Conservation (phyloP, 2,113 vertebrate genomes). For the Paradoxurus hermaphroditus region DNA sequence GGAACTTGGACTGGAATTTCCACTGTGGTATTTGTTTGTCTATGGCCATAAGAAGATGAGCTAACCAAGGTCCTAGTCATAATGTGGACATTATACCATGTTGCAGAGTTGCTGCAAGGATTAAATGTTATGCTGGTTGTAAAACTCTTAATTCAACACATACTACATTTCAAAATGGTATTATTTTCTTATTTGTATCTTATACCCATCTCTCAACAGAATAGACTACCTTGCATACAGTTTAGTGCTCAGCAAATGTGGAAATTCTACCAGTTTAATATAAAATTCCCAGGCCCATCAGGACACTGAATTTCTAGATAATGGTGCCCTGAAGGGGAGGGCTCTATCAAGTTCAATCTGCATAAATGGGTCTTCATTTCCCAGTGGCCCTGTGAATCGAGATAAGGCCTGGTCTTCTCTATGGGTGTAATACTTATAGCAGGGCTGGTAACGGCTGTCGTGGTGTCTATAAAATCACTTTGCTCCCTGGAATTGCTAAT, state of each 20-base stretch:
- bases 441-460: not conserved
- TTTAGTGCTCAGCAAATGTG: not conserved
- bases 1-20: not conserved
- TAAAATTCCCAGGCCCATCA: not conserved
- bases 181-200: not conserved
- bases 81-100: not conserved
- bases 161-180: not conserved
- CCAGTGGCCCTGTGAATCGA: not conserved
- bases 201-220: not conserved
- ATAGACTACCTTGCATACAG: not conserved
- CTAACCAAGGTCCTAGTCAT: not conserved
- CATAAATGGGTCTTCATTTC: conserved; percentile 9
- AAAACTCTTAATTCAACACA: not conserved
- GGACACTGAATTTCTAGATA: not conserved
- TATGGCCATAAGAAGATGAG: not conserved
- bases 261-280: not conserved
- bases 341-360: not conserved
- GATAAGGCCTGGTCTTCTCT: not conserved
- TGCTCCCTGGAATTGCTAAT: conserved; percentile 31
- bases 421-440: not conserved
- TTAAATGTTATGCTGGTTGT: not conserved
- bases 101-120: not conserved
- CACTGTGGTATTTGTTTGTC: not conserved
- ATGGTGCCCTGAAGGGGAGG: not conserved
- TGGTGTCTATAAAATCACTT: not conserved